Conservation (phyloP, 1,140 invertebrate species). For the Eumaeus atala region DNA sequence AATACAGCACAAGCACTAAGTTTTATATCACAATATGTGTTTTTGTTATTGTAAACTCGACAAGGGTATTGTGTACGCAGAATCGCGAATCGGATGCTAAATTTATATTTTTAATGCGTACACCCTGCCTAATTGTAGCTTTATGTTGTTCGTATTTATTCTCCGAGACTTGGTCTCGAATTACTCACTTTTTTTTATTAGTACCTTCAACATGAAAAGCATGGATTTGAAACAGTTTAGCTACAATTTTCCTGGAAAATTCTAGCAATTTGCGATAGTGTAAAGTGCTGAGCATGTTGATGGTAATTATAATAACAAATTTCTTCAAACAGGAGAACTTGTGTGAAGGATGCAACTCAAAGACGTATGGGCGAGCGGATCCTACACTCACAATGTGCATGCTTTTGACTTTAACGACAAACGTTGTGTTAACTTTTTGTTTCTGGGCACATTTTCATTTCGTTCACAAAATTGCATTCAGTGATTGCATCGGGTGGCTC, state of each 20-base stretch:
- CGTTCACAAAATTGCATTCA: constrained; percentile 59
- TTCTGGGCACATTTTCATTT: constrained; percentile 53
- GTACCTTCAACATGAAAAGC: constrained; percentile 45
- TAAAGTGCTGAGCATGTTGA: constrained; percentile 33
- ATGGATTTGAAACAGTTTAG: constrained; percentile 14
- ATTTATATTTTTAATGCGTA: constrained; percentile 34
- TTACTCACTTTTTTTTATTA: constrained; percentile 39
- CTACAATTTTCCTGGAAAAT: constrained; percentile 9
- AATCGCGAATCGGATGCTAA: constrained; percentile 12
- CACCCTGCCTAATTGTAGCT: constrained; percentile 65
- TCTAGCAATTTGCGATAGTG: background rate
- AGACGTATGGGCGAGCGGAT: constrained; percentile 64
- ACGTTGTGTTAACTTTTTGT: constrained; percentile 38
- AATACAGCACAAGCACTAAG: constrained; percentile 68
- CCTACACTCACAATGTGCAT: constrained; percentile 55
- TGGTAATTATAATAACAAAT: constrained; percentile 45
- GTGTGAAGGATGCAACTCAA: constrained; percentile 47
- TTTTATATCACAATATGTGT: constrained; percentile 71
- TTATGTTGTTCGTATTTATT: constrained; percentile 68
- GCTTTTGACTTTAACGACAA: constrained; percentile 43
- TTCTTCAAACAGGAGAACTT: constrained; percentile 50
- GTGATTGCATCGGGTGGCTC: constrained; percentile 69
- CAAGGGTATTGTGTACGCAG: constrained; percentile 56
- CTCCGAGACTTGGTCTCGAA: constrained; percentile 38
- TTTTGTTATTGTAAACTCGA: constrained; percentile 62